phyloP scores from a whole-genome alignment of 92 coral and sea anemone species.

The Epizoanthus illoricatus region DNA sequence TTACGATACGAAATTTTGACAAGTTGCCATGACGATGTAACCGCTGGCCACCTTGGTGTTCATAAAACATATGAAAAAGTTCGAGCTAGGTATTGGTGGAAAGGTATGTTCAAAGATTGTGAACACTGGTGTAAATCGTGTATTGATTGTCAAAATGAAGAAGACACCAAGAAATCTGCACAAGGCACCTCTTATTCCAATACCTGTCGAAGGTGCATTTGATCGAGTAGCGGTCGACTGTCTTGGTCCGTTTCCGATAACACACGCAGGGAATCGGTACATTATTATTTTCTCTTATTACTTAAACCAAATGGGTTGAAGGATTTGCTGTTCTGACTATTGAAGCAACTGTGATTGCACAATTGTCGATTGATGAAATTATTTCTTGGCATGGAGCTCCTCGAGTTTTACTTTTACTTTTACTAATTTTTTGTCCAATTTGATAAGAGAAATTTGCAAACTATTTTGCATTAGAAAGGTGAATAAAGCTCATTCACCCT shows the following conservation, averaged over 20 bases:
- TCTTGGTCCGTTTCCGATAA: slow-evolving; percentile 17
- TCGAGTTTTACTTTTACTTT: slow-evolving; percentile 41
- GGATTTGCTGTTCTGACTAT: slow-evolving; percentile 55
- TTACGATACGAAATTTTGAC: slow-evolving; percentile 22
- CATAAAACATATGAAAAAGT: slow-evolving; percentile 51
- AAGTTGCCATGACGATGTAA: slow-evolving; percentile 41
- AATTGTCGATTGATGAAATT: slow-evolving; percentile 49
- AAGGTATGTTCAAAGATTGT: slow-evolving; percentile 57
- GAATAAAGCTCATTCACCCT: slow-evolving; percentile 16
- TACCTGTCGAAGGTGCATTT: slow-evolving; percentile 13
- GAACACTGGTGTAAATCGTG: slow-evolving; percentile 50
- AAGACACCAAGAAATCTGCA: too few relatives aligned
- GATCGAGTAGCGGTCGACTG: slow-evolving; percentile 10
- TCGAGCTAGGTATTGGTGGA: slow-evolving; percentile 47
- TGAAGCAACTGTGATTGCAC: slow-evolving; percentile 56
- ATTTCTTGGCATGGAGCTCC: slow-evolving; percentile 57
- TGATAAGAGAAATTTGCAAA: slow-evolving; percentile 46
- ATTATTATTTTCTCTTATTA: slow-evolving; percentile 58
- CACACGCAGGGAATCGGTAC: slow-evolving; percentile 15
- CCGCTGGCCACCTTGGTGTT: slow-evolving; percentile 46
- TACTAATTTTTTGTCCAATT: slow-evolving; percentile 44
- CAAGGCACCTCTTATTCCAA: not conserved
- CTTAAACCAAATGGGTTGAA: slow-evolving; percentile 66
- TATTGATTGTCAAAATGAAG: not conserved
- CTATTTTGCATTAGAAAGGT: too few relatives aligned